phyloP scores from a whole-genome alignment of 92 coral and sea anemone genomes.

The Siderastrea radians region DNA sequence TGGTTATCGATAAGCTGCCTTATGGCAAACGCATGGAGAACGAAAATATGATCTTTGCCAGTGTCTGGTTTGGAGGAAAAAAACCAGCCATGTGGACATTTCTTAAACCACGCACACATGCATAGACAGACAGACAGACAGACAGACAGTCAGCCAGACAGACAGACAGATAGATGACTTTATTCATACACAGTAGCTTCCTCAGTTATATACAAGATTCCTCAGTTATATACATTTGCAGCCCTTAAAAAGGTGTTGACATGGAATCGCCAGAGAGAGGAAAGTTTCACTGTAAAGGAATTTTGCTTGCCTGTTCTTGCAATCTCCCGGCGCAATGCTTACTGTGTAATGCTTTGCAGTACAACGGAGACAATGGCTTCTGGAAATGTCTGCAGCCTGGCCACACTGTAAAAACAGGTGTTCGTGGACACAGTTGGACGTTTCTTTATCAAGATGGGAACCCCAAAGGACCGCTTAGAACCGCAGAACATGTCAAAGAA shows the following conservation, averaged over 20 bases:
- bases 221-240: slow-evolving; percentile 27
- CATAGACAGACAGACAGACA: too few relatives aligned
- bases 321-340: slow-evolving; percentile 74
- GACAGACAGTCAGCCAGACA: too few relatives aligned
- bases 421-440: slow-evolving; percentile 4
- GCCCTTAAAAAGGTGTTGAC: slow-evolving; percentile 66
- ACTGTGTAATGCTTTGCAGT: slow-evolving; percentile 74
- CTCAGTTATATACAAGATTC: too few relatives aligned
- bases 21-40: slow-evolving; percentile 50
- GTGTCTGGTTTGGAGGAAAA: slow-evolving; percentile 76
- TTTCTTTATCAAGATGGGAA: slow-evolving; percentile 25
- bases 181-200: too few relatives aligned
- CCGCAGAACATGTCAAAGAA: background rate
- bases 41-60: slow-evolving; percentile 79
- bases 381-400: slow-evolving; percentile 78
- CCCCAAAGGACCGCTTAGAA: slow-evolving; percentile 62
- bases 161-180: too few relatives aligned
- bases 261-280: slow-evolving; percentile 59
- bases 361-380: slow-evolving; percentile 73
- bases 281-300: slow-evolving; percentile 52
- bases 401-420: slow-evolving; percentile 41
- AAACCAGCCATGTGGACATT: slow-evolving; percentile 74
- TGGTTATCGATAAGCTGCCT: slow-evolving; percentile 69
- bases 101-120: slow-evolving; percentile 51
- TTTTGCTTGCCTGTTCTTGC: slow-evolving; percentile 55